Conservation (phyloP, 2,113 vertebrate genomes). For the Calonectris borealis region DNA sequence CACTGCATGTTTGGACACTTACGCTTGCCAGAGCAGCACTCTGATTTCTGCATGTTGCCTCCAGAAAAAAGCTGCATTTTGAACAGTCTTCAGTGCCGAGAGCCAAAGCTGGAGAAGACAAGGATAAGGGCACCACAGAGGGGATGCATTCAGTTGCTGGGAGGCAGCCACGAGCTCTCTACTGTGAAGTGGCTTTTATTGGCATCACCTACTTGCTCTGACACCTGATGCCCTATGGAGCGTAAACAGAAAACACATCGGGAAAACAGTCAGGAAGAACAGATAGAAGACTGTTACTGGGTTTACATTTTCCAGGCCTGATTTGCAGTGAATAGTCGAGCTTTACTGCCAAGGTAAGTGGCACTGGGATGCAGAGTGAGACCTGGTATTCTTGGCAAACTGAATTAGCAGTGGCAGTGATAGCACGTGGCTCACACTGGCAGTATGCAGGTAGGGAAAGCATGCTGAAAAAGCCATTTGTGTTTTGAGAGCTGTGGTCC, state of each 20-base stretch:
- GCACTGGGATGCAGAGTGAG: background rate
- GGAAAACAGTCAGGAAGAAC: slow-evolving; percentile 38
- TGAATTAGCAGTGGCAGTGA: background rate
- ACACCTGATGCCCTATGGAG: slow-evolving; percentile 40
- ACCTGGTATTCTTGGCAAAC: background rate
- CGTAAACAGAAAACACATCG: slow-evolving; percentile 20
- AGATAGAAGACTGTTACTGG: slow-evolving; percentile 37
- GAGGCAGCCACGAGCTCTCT: slow-evolving; percentile 32
- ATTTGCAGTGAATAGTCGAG: slow-evolving; percentile 6
- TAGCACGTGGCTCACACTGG: background rate
- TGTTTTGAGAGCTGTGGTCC: background rate
- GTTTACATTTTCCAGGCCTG: slow-evolving; percentile 43
- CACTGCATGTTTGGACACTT: slow-evolving; percentile 11
- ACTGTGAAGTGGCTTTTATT: slow-evolving; percentile 55
- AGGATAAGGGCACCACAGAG: slow-evolving; percentile 52
- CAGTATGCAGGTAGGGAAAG: background rate
- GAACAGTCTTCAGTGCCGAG: background rate
- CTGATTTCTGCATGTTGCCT: slow-evolving; percentile 25
- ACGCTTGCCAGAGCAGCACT: slow-evolving; percentile 33
- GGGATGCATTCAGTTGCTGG: slow-evolving; percentile 8
- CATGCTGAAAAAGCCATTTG: background rate
- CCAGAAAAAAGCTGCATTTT: slow-evolving; percentile 55
- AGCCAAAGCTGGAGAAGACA: slow-evolving; percentile 23
- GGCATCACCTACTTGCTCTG: slow-evolving; percentile 35
- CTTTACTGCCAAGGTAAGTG: background rate